Evolutionary conservation across 2,113 vertebrate species (phyloP).

Genomic region (Thunnus maccoyii): DNA sequence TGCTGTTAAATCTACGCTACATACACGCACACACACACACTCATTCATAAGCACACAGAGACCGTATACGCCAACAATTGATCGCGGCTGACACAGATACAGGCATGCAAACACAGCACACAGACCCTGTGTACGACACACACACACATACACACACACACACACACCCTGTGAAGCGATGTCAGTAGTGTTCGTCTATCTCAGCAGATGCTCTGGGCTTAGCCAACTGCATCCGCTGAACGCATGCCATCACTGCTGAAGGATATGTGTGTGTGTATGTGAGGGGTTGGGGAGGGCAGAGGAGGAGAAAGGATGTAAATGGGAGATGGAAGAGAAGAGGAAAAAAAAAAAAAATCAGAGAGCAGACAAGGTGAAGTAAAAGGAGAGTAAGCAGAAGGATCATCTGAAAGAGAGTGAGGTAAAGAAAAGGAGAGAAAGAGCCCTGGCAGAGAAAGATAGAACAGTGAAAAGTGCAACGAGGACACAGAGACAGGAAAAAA

Average conservation of each 20-base stretch:
- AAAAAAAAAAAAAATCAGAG: conserved; percentile 31
- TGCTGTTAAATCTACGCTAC: conserved; percentile 45
- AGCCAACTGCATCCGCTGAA: conserved; percentile 69
- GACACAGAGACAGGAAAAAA: conserved; percentile 43
- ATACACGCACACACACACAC: conserved; percentile 34
- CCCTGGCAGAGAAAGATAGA: conserved; percentile 45
- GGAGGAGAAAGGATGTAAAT: conserved; percentile 51
- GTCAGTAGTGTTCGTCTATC: conserved; percentile 68
- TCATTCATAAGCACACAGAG: conserved; percentile 61
- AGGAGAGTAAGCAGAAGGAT: neutral
- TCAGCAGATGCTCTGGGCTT: conserved; percentile 74
- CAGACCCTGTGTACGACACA: conserved; percentile 7
- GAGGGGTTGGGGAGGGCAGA: conserved; percentile 30
- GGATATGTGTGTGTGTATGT: conserved; percentile 21
- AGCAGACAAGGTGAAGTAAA: conserved; percentile 22
- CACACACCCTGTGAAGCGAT: conserved; percentile 61
- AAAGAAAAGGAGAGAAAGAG: conserved; percentile 1
- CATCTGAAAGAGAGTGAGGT: conserved; percentile 11
- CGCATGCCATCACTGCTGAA: conserved; percentile 66
- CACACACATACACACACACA: conserved; percentile 37
- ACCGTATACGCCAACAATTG: conserved; percentile 73
- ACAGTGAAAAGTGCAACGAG: conserved; percentile 72
- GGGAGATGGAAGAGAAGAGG: neutral
- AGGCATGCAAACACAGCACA: conserved; percentile 46
- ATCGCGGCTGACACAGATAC: conserved; percentile 42